A percentile compares a stretch with the other conserved stretches of the same genome.
Conservation (phyloP, 2,888 invertebrate species). For the Pristionchus exspectatus region DNA sequence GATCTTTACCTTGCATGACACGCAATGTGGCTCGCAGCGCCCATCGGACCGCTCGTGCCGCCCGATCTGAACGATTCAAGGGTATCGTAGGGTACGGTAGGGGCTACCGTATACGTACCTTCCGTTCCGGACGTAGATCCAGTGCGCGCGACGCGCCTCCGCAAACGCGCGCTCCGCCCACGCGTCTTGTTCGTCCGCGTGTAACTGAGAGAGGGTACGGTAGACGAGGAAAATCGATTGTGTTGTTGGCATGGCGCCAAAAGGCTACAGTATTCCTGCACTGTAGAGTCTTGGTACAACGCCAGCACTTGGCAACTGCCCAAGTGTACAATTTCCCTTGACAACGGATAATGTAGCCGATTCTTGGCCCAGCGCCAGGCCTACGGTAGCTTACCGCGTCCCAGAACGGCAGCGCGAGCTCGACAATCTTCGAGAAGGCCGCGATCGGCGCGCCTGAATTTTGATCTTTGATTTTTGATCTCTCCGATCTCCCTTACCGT, state of each 20-base stretch:
- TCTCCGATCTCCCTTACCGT: slow-evolving; percentile 3
- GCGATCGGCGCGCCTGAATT: slow-evolving; percentile 23
- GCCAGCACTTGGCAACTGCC: background rate
- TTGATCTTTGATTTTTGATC: slow-evolving; percentile 39
- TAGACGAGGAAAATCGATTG: background rate
- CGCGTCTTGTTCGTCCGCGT: slow-evolving; percentile 40
- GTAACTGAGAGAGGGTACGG: slow-evolving; percentile 1
- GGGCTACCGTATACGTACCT: slow-evolving; percentile 3
- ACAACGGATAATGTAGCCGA: no score
- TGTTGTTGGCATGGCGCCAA: background rate
- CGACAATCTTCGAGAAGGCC: slow-evolving; percentile 52
- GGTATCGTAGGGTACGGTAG: slow-evolving; percentile 1
- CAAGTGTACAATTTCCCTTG: background rate
- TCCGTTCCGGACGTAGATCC: slow-evolving; percentile 52
- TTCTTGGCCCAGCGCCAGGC: no score
- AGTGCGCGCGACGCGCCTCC: slow-evolving; percentile 33
- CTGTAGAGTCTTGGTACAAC: background rate
- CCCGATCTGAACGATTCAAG: background rate
- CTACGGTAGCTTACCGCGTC: slow-evolving; percentile 12
- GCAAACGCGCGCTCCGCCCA: slow-evolving; percentile 50
- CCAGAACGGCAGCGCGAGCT: slow-evolving; percentile 52
- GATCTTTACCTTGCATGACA: background rate
- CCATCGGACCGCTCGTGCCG: background rate
- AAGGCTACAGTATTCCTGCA: background rate
- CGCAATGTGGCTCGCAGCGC: slow-evolving; percentile 5